These are phyloP conservation scores for Spilogale gracilis DNA, from an alignment of 2,113 vertebrate species.

Conservation along the genomic window DNA sequence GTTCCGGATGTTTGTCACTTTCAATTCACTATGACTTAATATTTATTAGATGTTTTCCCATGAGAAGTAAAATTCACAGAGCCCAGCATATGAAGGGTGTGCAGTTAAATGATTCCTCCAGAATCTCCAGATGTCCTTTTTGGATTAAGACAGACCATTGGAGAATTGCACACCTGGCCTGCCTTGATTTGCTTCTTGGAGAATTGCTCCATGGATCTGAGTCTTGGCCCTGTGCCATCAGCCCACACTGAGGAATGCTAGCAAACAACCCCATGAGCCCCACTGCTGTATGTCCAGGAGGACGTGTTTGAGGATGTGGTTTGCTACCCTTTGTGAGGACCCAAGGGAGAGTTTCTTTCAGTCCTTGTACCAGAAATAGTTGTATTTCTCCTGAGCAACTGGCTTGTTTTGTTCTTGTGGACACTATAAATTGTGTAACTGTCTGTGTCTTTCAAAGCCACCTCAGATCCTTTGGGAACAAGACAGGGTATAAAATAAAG, in stretches of 20 bases:
- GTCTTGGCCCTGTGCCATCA: conserved; percentile 68
- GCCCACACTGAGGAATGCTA: conserved; percentile 53
- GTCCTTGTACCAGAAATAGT: conserved; percentile 72
- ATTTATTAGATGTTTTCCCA: conserved; percentile 53
- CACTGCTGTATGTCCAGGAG: neutral
- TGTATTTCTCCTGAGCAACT: conserved; percentile 74
- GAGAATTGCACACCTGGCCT: conserved; percentile 71
- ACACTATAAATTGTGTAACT: conserved; percentile 70
- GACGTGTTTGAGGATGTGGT: conserved; percentile 78
- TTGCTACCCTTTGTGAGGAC: conserved; percentile 73
- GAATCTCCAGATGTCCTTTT: conserved; percentile 74
- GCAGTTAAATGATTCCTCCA: conserved; percentile 46
- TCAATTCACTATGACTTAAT: conserved; percentile 12
- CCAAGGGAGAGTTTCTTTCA: conserved; percentile 68
- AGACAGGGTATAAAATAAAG: conserved; percentile 64
- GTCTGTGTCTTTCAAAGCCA: conserved; percentile 77
- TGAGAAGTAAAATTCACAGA: conserved; percentile 42
- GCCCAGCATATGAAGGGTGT: conserved; percentile 23
- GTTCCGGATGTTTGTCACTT: conserved; percentile 20
- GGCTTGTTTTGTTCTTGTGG: conserved; percentile 77
- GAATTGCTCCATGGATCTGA: conserved; percentile 67
- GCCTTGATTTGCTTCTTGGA: conserved; percentile 65
- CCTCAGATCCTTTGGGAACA: conserved; percentile 60
- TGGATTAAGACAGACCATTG: conserved; percentile 50
- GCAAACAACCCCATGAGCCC: conserved; percentile 30